Base-by-base conservation (phyloP, 23 tunicate species). In the Phallusia fumigata region DNA sequence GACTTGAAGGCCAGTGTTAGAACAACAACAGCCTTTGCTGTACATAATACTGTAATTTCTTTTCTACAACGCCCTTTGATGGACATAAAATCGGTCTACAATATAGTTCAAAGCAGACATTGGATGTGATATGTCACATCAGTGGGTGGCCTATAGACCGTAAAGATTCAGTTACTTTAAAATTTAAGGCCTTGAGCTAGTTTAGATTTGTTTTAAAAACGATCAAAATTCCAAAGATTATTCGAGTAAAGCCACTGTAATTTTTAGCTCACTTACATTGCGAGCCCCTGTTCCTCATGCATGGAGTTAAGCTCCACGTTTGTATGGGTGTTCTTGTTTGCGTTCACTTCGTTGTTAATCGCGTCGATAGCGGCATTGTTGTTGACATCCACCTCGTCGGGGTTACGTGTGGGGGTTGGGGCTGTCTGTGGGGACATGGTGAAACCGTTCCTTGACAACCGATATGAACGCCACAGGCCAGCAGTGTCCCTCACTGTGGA, bases 321-420 rank as follows among this genome's bases (percentile, higher is more conserved):
- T 40, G 5, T 40, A 31, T 81, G 33, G 77, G 53, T 76, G 45
- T 40, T 30, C 31, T 75, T 31, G 22, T 81, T 36, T 33, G 32
- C 75, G 82, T 87, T 81, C 3, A 49, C 49, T 40, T 52, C 74
- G 74, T 80, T 81, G 78, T 87, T 87, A 53, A 65, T 22, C 10
- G 86, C 86, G 52, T 88, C 92, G 34, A 88, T 88, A 0, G 84
- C 92, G 15, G 87, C 92, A 44, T 88, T 88, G 80, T 88, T 83
- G 84, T 88, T 88, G 75, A 47, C 82, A 73, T 83, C 92, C 33
- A 83, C 80, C 52, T 87, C 91, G 86, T 82, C 76, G 3, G 84
- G 84, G 65, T 52, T 30, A 11, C 87, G 87, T 3, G 92, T 83
- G 31, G 84, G 65, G 21, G 77, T 26, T 13, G 77, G 77, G 21